Base-by-base conservation (phyloP, 2,888 invertebrate species). In the Aporophyla nigra region DNA sequence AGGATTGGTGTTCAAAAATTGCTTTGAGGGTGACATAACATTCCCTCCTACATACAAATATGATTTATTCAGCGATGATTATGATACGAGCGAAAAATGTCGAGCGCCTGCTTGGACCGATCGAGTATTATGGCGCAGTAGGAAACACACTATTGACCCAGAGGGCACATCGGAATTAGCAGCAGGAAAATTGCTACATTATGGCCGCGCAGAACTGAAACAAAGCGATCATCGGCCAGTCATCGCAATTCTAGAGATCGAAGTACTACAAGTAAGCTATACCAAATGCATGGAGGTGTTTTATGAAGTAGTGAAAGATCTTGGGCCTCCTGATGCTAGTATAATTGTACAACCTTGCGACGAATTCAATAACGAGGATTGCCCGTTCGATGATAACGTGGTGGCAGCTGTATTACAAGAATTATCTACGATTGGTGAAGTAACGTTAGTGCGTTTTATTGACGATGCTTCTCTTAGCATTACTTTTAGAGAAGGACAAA, bases 41-140 rank as follows among this genome's bases (percentile, higher is more conserved):
- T 99, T 99, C 93, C 97, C 98, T 21, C 99, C 99, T 0, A 99
- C 99, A 0, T 99, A 99, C 94, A 99, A 99, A 93, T 99, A 99
- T 93, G 99, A 99, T 96, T 96, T 99, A 74, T 99, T 99, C 93
- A 99, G 99, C 90, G 99, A 99, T 93, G 99, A 99, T 95, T 99
- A 99, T 93, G 99, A 99, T 93, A 99, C 99, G 0, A 99, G 99
- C 92, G 99, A 99, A 93, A 99, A 99, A 95, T 98, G 98, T 92
- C 97, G 99, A 77, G 98, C 99, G 1, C 99, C 99, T 0, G 99
- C 99, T 7, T 99, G 99, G 99, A 99, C 99, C 0, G 99, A 99
- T 95, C 97, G 99, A 81, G 97, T 99, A n/a, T 96, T 99, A 76
- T 99, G 99, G 99, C 98, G 98, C 92, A 97, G 99, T 78, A 97